Percentiles rank a stretch among this genome's conserved stretches.
Conservation (phyloP, 2,888 invertebrate species). For the Odontocerum albicorne region DNA sequence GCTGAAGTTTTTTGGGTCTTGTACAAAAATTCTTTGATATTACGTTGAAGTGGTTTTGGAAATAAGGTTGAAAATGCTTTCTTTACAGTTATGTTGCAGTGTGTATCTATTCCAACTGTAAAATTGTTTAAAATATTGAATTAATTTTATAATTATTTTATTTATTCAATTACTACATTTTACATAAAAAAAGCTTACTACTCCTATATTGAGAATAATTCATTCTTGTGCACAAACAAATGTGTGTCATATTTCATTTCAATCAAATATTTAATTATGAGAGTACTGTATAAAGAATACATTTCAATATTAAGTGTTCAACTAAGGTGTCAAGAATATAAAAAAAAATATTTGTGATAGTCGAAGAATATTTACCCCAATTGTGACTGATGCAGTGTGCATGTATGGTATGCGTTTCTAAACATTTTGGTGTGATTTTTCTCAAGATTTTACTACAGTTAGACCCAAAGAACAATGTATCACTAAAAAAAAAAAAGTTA, state of each 20-base stretch:
- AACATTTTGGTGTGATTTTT: slow-evolving; percentile 48
- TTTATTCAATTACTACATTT: no score
- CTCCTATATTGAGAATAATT: no score
- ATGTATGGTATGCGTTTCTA: slow-evolving; percentile 49
- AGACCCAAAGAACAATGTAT: slow-evolving; percentile 49
- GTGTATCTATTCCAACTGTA: slow-evolving; percentile 58
- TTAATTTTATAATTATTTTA: slow-evolving; percentile 6
- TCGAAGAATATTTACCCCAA: slow-evolving; percentile 62
- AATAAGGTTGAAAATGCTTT: slow-evolving; percentile 35
- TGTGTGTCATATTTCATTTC: no score
- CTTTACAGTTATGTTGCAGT: slow-evolving; percentile 46
- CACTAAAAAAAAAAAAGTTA: no score
- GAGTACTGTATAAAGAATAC: no score
- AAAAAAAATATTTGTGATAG: no score
- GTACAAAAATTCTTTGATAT: slow-evolving; percentile 17
- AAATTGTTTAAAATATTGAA: slow-evolving; percentile 36
- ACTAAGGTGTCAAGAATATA: no score
- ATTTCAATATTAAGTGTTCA: no score
- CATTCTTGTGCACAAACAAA: no score
- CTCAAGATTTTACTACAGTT: slow-evolving; percentile 51
- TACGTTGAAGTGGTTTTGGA: slow-evolving; percentile 22
- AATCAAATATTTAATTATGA: no score
- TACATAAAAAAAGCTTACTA: no score
- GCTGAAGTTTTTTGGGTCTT: slow-evolving; percentile 2
- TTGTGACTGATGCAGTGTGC: slow-evolving; percentile 61